Base-by-base conservation (phyloP, 1,140 invertebrate genomes). In the Proctacanthus coquilletti region DNA sequence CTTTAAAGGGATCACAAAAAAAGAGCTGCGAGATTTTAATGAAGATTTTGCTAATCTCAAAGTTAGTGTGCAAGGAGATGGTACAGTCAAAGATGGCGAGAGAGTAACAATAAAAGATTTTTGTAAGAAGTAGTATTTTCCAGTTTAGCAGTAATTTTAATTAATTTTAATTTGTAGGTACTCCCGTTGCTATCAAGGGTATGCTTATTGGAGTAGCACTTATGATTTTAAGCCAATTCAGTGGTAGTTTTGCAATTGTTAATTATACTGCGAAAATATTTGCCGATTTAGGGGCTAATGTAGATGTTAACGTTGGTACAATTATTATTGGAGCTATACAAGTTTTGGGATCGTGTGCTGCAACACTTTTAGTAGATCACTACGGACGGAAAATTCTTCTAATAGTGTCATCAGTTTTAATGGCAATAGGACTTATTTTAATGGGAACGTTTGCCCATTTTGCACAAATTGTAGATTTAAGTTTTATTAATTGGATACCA, bases 191-290 rank as follows among this genome's bases (percentile, higher is more conserved):
- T 8, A 18, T 55, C 0, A 53, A 50, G 11, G 43, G 36, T 11
- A 47, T 56, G 10, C 41, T 36, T 0, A 43, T 45, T 3, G 44
- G 52, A 2, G 9, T 41, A 11, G 50, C 52, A 0, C 38, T 60
- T 5, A 46, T 39, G 2, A 11, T 42, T 21, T 47, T 49, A 0
- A 51, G 67, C 47, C 65, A 69, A 38, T 67, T 65, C 1, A 66
- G 64, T 21, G 67, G 68, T 0, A 62, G 64, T 36, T 60, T 69
- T 19, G 67, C 66, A n/a, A 64, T 70, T 15, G 56, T 69, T 14
- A 69, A 65, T 49, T 70, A 69, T 41, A 66, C 68, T 36, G 63
- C 67, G 2, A 60, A 62, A n/a, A 86, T 83, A 49, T 87, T 82
- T 51, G 46, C 55, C 3, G 63, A 66, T 0, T 70, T 80, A 0